phyloP scores from a whole-genome alignment of 2,113 vertebrate species.

The Athene noctua region DNA sequence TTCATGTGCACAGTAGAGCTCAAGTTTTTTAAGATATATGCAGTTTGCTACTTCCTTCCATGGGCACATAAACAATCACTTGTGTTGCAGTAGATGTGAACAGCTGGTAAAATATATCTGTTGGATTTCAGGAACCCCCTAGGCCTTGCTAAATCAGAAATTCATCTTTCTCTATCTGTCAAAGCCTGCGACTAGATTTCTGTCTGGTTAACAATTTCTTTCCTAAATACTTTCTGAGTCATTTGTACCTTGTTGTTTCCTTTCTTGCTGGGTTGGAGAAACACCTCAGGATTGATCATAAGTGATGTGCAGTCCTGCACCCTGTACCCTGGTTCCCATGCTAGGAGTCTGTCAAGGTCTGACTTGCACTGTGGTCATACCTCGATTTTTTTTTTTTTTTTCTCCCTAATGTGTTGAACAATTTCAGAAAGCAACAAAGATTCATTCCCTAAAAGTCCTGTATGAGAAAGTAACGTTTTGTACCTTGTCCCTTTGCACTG shows the following conservation, averaged over 20 bases:
- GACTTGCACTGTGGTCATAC: neutral
- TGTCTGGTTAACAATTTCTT: neutral
- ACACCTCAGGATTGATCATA: neutral
- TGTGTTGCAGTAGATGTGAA: neutral
- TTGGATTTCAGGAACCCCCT: neutral
- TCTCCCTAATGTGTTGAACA: neutral
- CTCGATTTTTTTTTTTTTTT: neutral
- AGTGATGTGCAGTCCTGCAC: neutral
- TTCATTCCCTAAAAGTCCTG: neutral
- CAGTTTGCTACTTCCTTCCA: neutral
- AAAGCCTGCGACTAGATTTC: neutral
- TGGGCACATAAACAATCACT: neutral
- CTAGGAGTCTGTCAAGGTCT: neutral
- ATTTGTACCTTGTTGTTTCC: neutral
- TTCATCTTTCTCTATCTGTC: neutral
- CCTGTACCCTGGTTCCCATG: neutral
- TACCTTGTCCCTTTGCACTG: neutral
- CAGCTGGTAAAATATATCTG: neutral
- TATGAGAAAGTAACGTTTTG: neutral
- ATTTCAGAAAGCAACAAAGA: neutral
- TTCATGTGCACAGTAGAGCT: neutral
- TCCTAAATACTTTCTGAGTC: neutral
- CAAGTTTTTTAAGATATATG: neutral
- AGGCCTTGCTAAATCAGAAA: neutral
- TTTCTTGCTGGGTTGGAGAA: neutral